phyloP scores from a whole-genome alignment of 2,888 invertebrate genomes.

The Pheosia tremula region DNA sequence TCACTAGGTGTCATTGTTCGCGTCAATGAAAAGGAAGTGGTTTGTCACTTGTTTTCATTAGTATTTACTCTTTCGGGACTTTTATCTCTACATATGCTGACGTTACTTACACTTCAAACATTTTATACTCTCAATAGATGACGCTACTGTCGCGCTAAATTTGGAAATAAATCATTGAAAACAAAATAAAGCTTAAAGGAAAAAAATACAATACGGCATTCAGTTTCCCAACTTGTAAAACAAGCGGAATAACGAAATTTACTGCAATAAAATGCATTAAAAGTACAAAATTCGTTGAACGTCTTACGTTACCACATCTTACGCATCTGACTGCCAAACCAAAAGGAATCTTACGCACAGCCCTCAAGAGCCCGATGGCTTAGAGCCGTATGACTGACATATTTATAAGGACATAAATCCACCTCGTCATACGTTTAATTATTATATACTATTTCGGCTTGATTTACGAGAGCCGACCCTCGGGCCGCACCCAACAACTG shows the following conservation, averaged over 20 bases:
- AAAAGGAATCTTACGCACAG: constrained; percentile 1
- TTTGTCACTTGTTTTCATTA: constrained; percentile 7
- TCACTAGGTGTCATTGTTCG: constrained; percentile 23
- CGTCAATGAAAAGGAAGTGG: constrained; percentile 16
- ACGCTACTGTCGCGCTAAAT: no score
- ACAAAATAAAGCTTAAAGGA: no score
- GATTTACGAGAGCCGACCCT: constrained; percentile 38
- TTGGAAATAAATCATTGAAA: no score
- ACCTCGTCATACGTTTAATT: constrained; percentile 71
- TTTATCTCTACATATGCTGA: not conserved
- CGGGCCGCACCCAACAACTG: constrained; percentile 16
- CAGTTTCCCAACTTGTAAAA: no score
- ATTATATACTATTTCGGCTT: constrained; percentile 61
- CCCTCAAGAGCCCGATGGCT: constrained; percentile 10
- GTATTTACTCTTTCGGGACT: not conserved
- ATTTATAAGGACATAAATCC: constrained; percentile 70
- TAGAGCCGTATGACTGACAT: constrained; percentile 54
- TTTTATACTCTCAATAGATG: no score
- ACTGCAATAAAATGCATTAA: no score
- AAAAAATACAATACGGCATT: no score
- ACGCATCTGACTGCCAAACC: not conserved
- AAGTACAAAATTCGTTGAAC: no score
- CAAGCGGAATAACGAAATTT: no score
- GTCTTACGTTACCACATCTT: no score
- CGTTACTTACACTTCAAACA: not conserved